A percentile compares a stretch with the other conserved stretches of the same genome.
Conservation (phyloP, 2,797 vertebrate species). For the Sebastes wilsoni region DNA sequence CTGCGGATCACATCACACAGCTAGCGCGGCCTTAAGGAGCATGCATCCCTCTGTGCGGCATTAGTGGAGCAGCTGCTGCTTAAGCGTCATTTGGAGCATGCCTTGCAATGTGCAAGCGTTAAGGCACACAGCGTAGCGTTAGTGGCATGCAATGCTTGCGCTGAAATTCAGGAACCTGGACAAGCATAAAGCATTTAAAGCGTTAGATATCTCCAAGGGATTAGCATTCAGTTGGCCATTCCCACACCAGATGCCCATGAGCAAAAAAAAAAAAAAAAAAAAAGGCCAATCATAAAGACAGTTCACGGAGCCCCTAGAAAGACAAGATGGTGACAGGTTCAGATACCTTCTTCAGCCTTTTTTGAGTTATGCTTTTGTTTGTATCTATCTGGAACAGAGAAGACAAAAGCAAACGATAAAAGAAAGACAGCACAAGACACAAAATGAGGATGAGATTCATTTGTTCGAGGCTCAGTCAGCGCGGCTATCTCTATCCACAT, state of each 20-base stretch:
- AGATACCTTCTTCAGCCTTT: slow-evolving; percentile 88
- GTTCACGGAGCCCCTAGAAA: slow-evolving; percentile 54
- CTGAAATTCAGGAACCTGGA: slow-evolving; percentile 20
- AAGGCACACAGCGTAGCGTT: slow-evolving; percentile 43
- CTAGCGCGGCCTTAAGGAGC: slow-evolving; percentile 35
- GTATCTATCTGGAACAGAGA: slow-evolving; percentile 91
- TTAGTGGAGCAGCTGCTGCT: slow-evolving; percentile 24
- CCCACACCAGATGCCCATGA: slow-evolving; percentile 30
- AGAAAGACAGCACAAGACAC: slow-evolving; percentile 77
- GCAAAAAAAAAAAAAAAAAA: slow-evolving; percentile 13
- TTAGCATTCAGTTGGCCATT: slow-evolving; percentile 59
- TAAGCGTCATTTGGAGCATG: slow-evolving; percentile 36
- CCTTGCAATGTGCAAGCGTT: slow-evolving; percentile 40
- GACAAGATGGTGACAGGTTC: slow-evolving; percentile 77
- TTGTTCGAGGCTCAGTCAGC: slow-evolving; percentile 57
- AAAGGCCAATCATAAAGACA: slow-evolving; percentile 46
- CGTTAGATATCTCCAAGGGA: slow-evolving; percentile 7
- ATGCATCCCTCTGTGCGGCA: slow-evolving; percentile 51
- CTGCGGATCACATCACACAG: slow-evolving; percentile 31
- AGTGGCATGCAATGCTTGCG: slow-evolving; percentile 68
- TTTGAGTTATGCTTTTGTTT: slow-evolving; percentile 94
- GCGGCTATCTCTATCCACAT: slow-evolving; percentile 33
- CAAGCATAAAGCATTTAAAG: slow-evolving; percentile 43
- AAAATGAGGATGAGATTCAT: slow-evolving; percentile 74
- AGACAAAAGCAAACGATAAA: slow-evolving; percentile 81